Conservation (phyloP, 2,888 invertebrate genomes). For the Tenthredo livida region DNA sequence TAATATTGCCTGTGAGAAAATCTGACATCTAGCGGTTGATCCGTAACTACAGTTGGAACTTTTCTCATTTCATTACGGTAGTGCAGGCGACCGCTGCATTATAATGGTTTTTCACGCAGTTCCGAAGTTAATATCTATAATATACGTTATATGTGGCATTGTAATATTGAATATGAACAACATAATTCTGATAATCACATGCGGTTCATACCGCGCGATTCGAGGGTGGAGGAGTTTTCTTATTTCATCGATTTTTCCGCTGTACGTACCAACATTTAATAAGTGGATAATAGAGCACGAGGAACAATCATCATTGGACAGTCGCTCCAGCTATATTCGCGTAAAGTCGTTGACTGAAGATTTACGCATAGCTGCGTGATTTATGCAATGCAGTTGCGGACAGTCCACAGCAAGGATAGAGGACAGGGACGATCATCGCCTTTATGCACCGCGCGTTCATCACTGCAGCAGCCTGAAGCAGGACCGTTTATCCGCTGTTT, state of each 20-base stretch:
- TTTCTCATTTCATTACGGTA: too few relatives aligned
- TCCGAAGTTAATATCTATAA: too few relatives aligned
- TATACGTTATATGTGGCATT: too few relatives aligned
- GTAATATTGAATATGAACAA: too few relatives aligned
- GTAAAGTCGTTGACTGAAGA: neutral
- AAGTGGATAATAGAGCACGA: neutral
- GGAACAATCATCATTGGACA: neutral
- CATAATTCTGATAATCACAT: too few relatives aligned
- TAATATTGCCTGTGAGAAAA: too few relatives aligned
- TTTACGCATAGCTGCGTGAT: neutral
- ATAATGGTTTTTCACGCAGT: too few relatives aligned
- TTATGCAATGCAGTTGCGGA: constrained; percentile 16
- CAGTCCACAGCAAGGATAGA: neutral
- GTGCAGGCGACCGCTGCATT: too few relatives aligned
- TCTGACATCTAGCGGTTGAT: too few relatives aligned
- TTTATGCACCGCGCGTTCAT: constrained; percentile 27
- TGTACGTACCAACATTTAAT: neutral
- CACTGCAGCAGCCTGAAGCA: constrained; percentile 5
- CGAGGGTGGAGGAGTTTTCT: neutral
- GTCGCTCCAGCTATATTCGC: neutral
- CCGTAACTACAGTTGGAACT: too few relatives aligned
- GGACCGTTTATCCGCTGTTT: constrained; percentile 47
- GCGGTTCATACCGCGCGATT: neutral
- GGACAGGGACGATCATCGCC: neutral
- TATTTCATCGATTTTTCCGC: neutral